A percentile compares a stretch with the other conserved stretches of the same genome.
phyloP scores from a whole-genome alignment of 2,888 invertebrate species.

The Pharmacophagus antenor region DNA sequence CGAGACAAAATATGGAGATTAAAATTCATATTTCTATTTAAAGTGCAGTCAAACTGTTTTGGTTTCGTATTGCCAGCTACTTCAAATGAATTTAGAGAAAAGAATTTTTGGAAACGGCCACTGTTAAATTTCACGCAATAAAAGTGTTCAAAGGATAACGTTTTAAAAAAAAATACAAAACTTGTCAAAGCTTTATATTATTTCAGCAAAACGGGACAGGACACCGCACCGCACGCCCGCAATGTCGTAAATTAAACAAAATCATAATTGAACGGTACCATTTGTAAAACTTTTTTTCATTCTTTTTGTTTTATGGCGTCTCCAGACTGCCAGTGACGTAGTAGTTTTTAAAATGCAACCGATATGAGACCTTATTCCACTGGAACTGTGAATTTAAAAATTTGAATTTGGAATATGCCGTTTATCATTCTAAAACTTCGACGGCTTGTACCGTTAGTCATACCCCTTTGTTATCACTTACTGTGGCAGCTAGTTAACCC shows the following conservation, averaged over 20 bases:
- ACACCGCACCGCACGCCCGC: conserved; percentile 63
- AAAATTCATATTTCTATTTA: conserved; percentile 26
- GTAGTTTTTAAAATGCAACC: conserved; percentile 6
- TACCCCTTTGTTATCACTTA: conserved; percentile 37
- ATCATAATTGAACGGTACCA: conserved; percentile 65
- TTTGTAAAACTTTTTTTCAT: conserved; percentile 71
- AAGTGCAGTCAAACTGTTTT: conserved; percentile 40
- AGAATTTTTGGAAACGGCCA: conserved; percentile 60
- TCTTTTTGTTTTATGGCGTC: conserved; percentile 34
- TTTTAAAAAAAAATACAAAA: conserved; percentile 66
- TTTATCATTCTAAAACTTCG: conserved; percentile 47
- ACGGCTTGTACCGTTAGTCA: conserved; percentile 42
- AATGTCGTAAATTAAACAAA: conserved; percentile 66
- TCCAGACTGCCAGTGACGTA: conserved; percentile 31
- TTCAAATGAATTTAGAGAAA: conserved; percentile 52
- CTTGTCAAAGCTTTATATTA: conserved; percentile 45
- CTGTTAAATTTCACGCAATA: conserved; percentile 67
- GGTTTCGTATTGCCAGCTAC: conserved; percentile 54
- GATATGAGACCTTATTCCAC: conserved; percentile 24
- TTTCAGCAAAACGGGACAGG: conserved; percentile 53
- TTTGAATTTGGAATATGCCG: conserved; percentile 28
- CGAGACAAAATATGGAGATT: conserved; percentile 18
- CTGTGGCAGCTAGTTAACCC: conserved; percentile 35
- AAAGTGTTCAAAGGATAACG: conserved; percentile 53
- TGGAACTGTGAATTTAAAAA: neutral